Conservation (phyloP, 1,140 invertebrate genomes). For the Lepidostoma basale region DNA sequence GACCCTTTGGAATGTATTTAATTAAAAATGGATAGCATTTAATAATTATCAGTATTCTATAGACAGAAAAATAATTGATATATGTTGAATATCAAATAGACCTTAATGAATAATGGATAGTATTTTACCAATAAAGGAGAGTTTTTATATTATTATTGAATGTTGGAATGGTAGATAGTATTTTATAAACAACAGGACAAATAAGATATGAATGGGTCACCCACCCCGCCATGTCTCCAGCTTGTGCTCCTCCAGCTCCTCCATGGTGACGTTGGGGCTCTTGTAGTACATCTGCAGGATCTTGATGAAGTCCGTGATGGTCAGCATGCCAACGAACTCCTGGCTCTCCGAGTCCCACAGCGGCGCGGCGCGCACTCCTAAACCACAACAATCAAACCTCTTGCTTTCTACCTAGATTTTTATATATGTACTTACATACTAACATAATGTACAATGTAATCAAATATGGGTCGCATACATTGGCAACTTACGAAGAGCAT, state of each 20-base stretch:
- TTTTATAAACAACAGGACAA: neutral
- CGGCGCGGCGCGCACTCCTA: conserved; percentile 94
- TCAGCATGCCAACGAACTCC: conserved; percentile 95
- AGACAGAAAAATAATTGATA: too few relatives aligned
- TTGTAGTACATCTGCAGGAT: conserved; percentile 98
- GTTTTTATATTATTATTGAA: neutral
- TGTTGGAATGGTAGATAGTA: neutral
- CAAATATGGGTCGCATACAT: too few relatives aligned
- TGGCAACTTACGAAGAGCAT: too few relatives aligned
- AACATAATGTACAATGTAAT: too few relatives aligned
- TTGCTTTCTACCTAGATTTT: neutral
- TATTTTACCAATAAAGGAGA: neutral
- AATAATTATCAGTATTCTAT: too few relatives aligned
- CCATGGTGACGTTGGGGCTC: conserved; percentile 88
- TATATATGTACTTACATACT: too few relatives aligned
- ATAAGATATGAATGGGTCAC: neutral
- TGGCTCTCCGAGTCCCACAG: conserved; percentile 94
- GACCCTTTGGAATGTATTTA: too few relatives aligned
- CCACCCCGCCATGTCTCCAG: conserved; percentile 92
- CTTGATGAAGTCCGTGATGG: conserved; percentile 99
- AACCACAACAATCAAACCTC: conserved; percentile 21
- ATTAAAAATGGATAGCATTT: too few relatives aligned
- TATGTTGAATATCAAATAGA: too few relatives aligned
- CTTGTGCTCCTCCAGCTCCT: conserved; percentile 97
- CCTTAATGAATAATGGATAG: too few relatives aligned